phyloP scores from a whole-genome alignment of 2,113 vertebrate species.

The Colaptes auratus region DNA sequence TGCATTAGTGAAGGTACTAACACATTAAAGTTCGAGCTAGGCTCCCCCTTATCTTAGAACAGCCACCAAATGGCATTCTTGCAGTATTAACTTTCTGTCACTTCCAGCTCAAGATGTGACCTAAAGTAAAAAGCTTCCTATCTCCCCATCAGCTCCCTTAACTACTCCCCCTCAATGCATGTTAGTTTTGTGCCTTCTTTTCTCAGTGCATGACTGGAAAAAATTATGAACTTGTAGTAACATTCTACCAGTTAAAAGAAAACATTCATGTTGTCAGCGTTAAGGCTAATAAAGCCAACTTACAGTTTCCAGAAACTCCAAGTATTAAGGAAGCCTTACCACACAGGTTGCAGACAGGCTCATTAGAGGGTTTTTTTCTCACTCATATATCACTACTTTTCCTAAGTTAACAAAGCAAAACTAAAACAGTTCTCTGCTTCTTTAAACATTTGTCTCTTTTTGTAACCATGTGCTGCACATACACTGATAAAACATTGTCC shows the following conservation, averaged over 20 bases:
- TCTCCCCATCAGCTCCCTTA: not conserved
- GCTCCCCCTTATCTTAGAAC: slow-evolving; percentile 23
- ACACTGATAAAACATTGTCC: not conserved
- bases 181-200: not conserved
- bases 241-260: not conserved
- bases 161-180: not conserved
- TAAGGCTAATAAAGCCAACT: not conserved
- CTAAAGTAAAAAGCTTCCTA: slow-evolving; percentile 18
- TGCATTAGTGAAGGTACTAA: slow-evolving; percentile 1
- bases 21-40: not conserved
- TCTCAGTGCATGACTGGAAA: not conserved
- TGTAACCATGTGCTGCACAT: not conserved
- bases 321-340: not conserved
- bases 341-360: not conserved
- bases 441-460: not conserved
- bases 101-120: slow-evolving; percentile 32
- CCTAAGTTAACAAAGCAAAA: not conserved
- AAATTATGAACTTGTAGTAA: not conserved
- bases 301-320: not conserved
- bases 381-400: not conserved
- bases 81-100: slow-evolving; percentile 59
- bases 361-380: not conserved
- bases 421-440: not conserved
- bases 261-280: not conserved
- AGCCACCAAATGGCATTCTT: slow-evolving; percentile 47